Evolutionary conservation across 2,888 invertebrate species (phyloP), one percentile per base, ranked within the genome.

Genomic region (Cryptocheilus praepositus): DNA sequence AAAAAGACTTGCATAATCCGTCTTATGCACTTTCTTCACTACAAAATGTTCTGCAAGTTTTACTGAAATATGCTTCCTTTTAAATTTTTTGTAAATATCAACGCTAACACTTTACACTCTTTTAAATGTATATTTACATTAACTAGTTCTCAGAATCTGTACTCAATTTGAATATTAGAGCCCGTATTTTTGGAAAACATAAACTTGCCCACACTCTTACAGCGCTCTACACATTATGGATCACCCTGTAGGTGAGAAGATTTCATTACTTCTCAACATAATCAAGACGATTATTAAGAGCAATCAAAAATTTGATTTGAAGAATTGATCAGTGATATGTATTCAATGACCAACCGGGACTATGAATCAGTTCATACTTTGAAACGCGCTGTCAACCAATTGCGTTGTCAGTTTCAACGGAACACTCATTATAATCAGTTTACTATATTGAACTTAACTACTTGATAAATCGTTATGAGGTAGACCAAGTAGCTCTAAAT

Each of bases 401-500:
- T 49, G 49, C 49, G 18, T 5, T 4, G n/a, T 16, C 16, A 49
- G 2, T 4, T 49, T 49, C 1, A 49, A 49, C 49, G 13, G 49
- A 49, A 49, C 16, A 49, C 4, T 16, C 16, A 18, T n/a, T 4
- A 18, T 18, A 18, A 49, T 18, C 5, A 16, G 16, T 18, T 4
- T 16, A 18, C 16, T 49, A 8, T n/a, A 18, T n/a, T 49, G 18
- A 16, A 49, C n/a, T 49, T 49, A 49, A 49, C 18, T 49, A 49
- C 16, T 16, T 18, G 18, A 49, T 49, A 49, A 18, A 18, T 49
- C 49, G 18, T 5, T 18, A n/a, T 18, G 49, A 49, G 49, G 18
- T 49, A 49, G 49, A 49, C 49, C n/a, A 18, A 49, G 49, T 18
- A 49, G 18, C 1, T 18, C n/a, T 49, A 49, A 49, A 49, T 49